phyloP scores from a whole-genome alignment of 2,113 vertebrate genomes.

The Capreolus pygargus region DNA sequence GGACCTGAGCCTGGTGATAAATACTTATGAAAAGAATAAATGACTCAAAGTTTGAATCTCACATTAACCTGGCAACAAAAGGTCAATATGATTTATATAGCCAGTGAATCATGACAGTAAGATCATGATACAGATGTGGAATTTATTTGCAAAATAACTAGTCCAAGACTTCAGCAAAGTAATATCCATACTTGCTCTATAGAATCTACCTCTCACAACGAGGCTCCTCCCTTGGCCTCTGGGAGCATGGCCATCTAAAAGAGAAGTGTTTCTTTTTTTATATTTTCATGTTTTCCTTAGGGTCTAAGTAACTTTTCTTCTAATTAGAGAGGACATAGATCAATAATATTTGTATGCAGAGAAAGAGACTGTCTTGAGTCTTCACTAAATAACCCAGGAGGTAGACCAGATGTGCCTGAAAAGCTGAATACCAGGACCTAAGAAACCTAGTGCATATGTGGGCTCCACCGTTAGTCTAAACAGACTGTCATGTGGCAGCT shows the following conservation, averaged over 20 bases:
- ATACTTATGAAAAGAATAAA: background rate
- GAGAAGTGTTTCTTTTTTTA: background rate
- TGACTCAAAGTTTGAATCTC: background rate
- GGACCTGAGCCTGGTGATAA: background rate
- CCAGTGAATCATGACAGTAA: background rate
- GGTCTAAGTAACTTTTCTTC: background rate
- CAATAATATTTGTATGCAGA: background rate
- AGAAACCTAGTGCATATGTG: background rate
- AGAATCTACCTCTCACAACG: background rate
- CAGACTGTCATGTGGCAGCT: conserved; percentile 12
- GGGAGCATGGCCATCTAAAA: background rate
- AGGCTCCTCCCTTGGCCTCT: background rate
- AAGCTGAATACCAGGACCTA: background rate
- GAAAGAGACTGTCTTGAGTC: background rate
- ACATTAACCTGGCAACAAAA: background rate
- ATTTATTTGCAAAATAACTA: background rate
- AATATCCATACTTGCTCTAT: background rate
- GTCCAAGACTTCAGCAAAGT: background rate
- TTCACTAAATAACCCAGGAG: background rate
- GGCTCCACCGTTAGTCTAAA: background rate
- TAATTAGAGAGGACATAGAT: background rate
- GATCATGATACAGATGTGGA: background rate
- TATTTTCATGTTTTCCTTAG: background rate
- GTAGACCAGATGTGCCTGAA: background rate
- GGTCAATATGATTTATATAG: background rate